Conservation (phyloP, 2,888 invertebrate genomes). For the Galerucella calmariensis region DNA sequence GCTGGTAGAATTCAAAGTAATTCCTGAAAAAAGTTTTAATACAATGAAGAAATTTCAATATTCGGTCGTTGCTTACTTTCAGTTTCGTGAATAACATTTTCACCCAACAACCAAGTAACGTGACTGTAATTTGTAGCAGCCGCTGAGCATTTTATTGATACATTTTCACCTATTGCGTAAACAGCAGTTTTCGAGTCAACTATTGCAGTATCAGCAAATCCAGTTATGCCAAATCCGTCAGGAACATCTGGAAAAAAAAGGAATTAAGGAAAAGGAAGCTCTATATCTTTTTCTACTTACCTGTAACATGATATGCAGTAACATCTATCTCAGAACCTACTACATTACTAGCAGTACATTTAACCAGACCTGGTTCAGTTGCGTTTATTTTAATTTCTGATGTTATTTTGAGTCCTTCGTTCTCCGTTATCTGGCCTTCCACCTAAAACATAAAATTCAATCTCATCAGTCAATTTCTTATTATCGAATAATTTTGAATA, state of each 20-base stretch:
- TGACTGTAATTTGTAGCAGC: constrained; percentile 68
- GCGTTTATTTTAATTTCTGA: constrained; percentile 63
- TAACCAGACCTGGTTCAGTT: constrained; percentile 63
- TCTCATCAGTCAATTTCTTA: not conserved
- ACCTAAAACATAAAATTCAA: constrained; percentile 38
- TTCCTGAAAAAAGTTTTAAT: constrained; percentile 25
- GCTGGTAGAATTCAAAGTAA: constrained; percentile 35
- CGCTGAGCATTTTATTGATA: constrained; percentile 71
- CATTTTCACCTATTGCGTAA: constrained; percentile 68
- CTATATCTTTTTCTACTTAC: constrained; percentile 30
- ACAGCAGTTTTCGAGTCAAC: constrained; percentile 43
- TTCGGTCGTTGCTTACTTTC: constrained; percentile 39
- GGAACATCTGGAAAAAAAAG: constrained; percentile 63
- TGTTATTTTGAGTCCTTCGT: constrained; percentile 47
- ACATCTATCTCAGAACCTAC: constrained; percentile 54
- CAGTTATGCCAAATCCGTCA: constrained; percentile 65
- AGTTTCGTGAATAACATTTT: constrained; percentile 14
- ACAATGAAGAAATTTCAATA: constrained; percentile 15
- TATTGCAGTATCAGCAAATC: constrained; percentile 62
- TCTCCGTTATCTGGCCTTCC: constrained; percentile 27
- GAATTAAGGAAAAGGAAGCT: no score
- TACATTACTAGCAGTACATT: constrained; percentile 64
- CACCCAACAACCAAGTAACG: constrained; percentile 65
- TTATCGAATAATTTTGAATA: constrained; percentile 3
- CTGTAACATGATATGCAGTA: constrained; percentile 51